Evolutionary conservation across 2,113 vertebrate genomes (phyloP).

Genomic region (Tupaia tana): DNA sequence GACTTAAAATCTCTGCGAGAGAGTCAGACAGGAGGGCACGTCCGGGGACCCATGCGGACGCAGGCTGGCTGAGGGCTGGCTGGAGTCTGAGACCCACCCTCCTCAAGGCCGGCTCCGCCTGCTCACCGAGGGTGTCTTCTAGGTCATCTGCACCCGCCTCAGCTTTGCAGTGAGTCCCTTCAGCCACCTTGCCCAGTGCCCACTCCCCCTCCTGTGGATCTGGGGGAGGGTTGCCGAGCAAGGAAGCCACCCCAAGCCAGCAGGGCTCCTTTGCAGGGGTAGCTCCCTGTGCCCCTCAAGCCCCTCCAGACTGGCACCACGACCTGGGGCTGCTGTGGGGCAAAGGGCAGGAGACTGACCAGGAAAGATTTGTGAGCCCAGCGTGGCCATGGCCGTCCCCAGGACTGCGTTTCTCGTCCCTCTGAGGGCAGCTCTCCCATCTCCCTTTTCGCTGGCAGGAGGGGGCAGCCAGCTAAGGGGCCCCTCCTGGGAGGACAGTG

Average conservation of each 20-base stretch:
- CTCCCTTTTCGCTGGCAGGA: not conserved
- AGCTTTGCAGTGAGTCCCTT: not conserved
- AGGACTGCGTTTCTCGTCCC: not conserved
- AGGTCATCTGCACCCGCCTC: not conserved
- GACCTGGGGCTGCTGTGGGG: not conserved
- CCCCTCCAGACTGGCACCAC: not conserved
- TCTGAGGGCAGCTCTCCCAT: not conserved
- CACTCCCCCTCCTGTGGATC: not conserved
- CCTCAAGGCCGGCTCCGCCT: not conserved
- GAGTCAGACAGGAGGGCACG: not conserved
- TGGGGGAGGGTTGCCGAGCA: rapidly evolving
- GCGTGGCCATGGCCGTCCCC: not conserved
- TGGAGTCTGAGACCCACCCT: not conserved
- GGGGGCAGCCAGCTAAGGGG: not conserved
- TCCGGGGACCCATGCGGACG: rapidly evolving
- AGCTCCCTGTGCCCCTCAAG: not conserved
- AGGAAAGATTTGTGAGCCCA: conserved; percentile 16
- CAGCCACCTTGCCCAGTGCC: not conserved
- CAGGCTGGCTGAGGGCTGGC: not conserved
- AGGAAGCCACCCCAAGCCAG: rapidly evolving
- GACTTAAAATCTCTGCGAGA: not conserved
- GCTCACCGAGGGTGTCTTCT: not conserved
- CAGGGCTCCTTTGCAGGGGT: rapidly evolving
- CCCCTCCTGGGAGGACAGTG: rapidly evolving
- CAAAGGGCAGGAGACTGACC: not conserved